These are phyloP conservation scores for Acrocyrtus sp. DNA, from an alignment of 2,888 invertebrate species.

Conservation along the genomic window DNA sequence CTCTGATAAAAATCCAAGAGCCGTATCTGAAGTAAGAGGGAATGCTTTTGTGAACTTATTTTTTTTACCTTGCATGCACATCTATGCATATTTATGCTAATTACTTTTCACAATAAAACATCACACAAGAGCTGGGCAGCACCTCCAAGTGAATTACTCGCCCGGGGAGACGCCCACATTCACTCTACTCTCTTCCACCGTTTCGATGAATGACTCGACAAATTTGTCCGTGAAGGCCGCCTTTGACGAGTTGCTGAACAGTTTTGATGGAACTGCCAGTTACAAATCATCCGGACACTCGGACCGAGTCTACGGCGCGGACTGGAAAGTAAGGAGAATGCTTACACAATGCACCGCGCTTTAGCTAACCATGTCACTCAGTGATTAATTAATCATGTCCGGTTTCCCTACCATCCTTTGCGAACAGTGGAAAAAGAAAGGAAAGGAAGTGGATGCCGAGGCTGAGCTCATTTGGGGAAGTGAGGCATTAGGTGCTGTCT, in stretches of 20 bases:
- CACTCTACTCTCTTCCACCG: slow-evolving; percentile 11
- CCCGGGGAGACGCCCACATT: slow-evolving; percentile 21
- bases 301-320: slow-evolving; percentile 17
- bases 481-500: slow-evolving; percentile 45
- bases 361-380: no score
- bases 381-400: slow-evolving; percentile 44
- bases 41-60: background rate
- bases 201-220: slow-evolving; percentile 2
- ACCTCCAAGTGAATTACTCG: slow-evolving; percentile 6
- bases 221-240: background rate
- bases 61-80: background rate
- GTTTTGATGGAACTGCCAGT: background rate
- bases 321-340: slow-evolving; percentile 20
- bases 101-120: background rate
- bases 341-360: background rate
- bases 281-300: slow-evolving; percentile 11
- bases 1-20: slow-evolving; percentile 18
- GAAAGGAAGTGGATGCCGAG: slow-evolving; percentile 55
- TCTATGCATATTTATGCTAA: no score
- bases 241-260: slow-evolving; percentile 19
- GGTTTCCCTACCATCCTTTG: background rate
- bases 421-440: slow-evolving; percentile 42
- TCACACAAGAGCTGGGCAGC: slow-evolving; percentile 27
- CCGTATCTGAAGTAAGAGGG: slow-evolving; percentile 26
- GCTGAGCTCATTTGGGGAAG: slow-evolving; percentile 59